phyloP scores from a whole-genome alignment of 2,797 vertebrate species.

The Picus viridis region DNA sequence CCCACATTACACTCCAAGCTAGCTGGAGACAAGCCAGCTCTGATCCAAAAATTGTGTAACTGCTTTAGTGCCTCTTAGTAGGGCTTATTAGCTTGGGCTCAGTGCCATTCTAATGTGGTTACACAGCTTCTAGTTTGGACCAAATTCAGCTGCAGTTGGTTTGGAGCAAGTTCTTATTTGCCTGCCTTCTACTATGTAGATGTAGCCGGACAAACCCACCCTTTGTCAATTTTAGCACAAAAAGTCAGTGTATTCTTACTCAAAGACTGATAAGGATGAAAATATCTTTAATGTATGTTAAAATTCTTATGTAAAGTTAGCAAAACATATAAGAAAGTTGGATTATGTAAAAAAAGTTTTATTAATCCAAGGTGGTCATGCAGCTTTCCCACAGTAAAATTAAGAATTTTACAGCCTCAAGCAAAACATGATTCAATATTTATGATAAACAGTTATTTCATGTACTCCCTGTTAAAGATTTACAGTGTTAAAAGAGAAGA shows the following conservation, averaged over 20 bases:
- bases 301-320: not conserved
- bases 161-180: not conserved
- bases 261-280: not conserved
- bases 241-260: not conserved
- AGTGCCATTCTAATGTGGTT: conserved; percentile 53
- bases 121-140: conserved; percentile 63
- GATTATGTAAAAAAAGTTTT: not conserved
- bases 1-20: conserved; percentile 35
- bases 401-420: not conserved
- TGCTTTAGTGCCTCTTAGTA: conserved; percentile 61
- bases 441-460: not conserved
- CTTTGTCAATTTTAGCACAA: not conserved
- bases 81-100: conserved; percentile 57
- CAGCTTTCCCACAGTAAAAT: not conserved
- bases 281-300: not conserved
- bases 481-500: not conserved
- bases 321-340: not conserved
- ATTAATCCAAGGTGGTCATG: rapidly evolving
- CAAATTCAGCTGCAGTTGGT: conserved; percentile 38
- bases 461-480: not conserved
- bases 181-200: not conserved
- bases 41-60: conserved; percentile 57
- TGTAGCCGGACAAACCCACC: not conserved
- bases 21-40: conserved; percentile 43
- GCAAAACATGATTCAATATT: not conserved